Conservation (phyloP, 2,797 vertebrate genomes). For the Lates japonicus region DNA sequence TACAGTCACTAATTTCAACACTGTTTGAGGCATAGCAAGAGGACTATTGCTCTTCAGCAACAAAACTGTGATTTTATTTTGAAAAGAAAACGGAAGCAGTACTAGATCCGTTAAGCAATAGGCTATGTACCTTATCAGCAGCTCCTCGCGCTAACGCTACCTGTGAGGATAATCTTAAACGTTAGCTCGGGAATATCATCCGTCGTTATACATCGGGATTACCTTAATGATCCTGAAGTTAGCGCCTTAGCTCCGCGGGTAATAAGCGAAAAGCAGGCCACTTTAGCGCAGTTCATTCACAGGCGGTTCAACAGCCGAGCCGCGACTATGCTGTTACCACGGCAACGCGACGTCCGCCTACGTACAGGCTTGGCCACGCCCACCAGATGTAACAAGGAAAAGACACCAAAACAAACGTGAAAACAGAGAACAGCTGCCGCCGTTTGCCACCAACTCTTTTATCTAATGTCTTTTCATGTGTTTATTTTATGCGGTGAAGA, state of each 20-base stretch:
- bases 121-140: neutral
- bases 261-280: neutral
- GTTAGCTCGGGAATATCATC: neutral
- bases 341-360: constrained; percentile 54
- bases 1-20: neutral
- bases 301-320: constrained; percentile 26
- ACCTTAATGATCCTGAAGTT: constrained; percentile 47
- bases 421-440: too few species aligned
- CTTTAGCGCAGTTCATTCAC: constrained; percentile 27
- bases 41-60: neutral
- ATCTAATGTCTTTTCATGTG: too few species aligned
- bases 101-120: rapidly evolving
- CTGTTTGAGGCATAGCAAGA: neutral
- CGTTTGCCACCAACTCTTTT: too few species aligned
- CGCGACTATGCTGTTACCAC: constrained; percentile 69
- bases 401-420: too few species aligned
- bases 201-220: constrained; percentile 3
- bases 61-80: constrained; percentile 34
- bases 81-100: constrained; percentile 20
- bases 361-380: constrained; percentile 44
- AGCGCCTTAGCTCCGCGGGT: neutral
- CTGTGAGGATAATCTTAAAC: neutral
- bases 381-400: neutral
- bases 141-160: constrained; percentile 15
- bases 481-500: too few species aligned